Evolutionary conservation across 2,113 vertebrate species (phyloP), one percentile per base, ranked within the genome.

Genomic region (Amphiprion ocellaris): DNA sequence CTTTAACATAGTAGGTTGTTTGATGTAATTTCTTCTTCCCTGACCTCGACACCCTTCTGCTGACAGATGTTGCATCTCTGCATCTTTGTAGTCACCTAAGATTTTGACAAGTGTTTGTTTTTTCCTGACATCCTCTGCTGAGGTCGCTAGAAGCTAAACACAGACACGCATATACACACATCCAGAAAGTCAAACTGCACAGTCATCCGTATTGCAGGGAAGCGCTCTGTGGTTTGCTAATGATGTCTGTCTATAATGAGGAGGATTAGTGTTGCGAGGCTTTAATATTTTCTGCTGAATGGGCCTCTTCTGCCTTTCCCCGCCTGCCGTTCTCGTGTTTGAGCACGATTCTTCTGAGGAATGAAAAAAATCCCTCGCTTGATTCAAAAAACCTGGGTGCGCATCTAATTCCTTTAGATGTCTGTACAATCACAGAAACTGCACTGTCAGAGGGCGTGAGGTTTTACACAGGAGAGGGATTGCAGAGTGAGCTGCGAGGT

Each of bases 241-340:
- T 86, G 88, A 90, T 83, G 64, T 84, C 76, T 91, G 77, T 79
- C 70, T 89, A 83, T 89, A 92, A 93, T 92, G 80, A 92, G 79
- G 52, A 30, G 85, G 85, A 92, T 93, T 88, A 90, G 83, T 59
- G 79, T 79, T 85, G 77, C 24, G 14, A 73, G 55, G 74, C 83
- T 86, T 86, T 82, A 74, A 81, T 86, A 90, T 90, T 88, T 91
- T 90, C 77, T 90, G 84, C 87, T 90, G 74, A 93, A 87, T 83
- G 79, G 58, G 54, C 63, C 73, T 85, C 70, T 89, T 86, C 85
- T 77, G 39, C 62, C 23, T 0, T 62, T 63, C 55, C 33, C 33
- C 1, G 60, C 61, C 78, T 79, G 71, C 64, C 24, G 53, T 52
- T 83, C 54, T 54, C 9, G 7, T 77, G 69, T 62, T 66, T 55